These are phyloP conservation scores for Diplolepis rosae DNA, from an alignment of 2,888 invertebrate species.

Conservation along the genomic window DNA sequence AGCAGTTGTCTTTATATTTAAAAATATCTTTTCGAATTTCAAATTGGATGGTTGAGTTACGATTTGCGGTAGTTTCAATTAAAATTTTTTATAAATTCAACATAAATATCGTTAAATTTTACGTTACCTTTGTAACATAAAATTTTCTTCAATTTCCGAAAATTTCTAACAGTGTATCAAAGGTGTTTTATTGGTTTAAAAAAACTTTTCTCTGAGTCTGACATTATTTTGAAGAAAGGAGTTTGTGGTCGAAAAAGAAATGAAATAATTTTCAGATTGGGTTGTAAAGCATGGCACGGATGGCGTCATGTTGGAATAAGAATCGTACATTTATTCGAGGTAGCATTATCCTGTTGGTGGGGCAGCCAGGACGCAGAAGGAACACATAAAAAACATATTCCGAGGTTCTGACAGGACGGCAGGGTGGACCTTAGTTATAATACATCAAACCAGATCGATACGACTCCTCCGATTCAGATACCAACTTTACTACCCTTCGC, in stretches of 20 bases:
- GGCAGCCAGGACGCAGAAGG: conserved; percentile 52
- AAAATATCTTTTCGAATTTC: too few relatives aligned
- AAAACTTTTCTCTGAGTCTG: background rate
- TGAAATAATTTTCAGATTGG: background rate
- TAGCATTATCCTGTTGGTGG: conserved; percentile 56
- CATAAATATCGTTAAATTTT: too few relatives aligned
- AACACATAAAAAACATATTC: conserved; percentile 71
- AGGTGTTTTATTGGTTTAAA: too few relatives aligned
- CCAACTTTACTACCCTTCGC: conserved; percentile 50
- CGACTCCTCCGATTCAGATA: conserved; percentile 67
- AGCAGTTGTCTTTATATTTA: too few relatives aligned
- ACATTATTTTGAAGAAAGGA: background rate
- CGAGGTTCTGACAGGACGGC: conserved; percentile 61
- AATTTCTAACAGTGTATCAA: too few relatives aligned
- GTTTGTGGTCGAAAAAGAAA: background rate
- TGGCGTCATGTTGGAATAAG: conserved; percentile 63
- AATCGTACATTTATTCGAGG: conserved; percentile 65
- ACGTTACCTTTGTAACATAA: too few relatives aligned
- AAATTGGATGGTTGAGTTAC: too few relatives aligned
- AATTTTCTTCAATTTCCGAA: too few relatives aligned
- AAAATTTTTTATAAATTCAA: too few relatives aligned
- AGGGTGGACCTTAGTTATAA: conserved; percentile 70
- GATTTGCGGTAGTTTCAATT: too few relatives aligned
- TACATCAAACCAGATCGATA: conserved; percentile 73
- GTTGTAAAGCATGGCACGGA: background rate